A percentile compares a stretch with the other conserved stretches of the same genome.
phyloP scores from a whole-genome alignment of 1,140 invertebrate genomes.

The Trigoniulus corallinus region DNA sequence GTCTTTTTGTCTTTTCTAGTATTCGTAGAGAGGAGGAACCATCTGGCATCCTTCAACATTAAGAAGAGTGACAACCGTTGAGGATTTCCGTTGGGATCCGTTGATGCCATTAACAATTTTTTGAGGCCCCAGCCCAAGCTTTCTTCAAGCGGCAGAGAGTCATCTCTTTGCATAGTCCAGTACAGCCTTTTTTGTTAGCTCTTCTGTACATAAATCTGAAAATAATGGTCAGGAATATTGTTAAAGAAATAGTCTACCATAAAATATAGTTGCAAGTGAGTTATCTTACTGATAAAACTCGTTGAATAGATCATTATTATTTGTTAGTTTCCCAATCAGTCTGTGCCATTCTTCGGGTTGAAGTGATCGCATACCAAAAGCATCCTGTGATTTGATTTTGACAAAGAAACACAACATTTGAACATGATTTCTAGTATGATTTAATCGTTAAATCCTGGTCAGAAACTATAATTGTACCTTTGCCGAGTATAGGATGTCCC shows the following conservation, averaged over 20 bases:
- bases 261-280: not conserved
- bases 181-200: not conserved
- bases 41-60: no score
- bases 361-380: conserved; percentile 62
- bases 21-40: no score
- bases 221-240: not conserved
- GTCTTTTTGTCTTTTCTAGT: no score
- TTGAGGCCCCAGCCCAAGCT: not conserved
- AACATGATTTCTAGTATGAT: not conserved
- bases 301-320: conserved; percentile 68
- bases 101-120: conserved; percentile 1
- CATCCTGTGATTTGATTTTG: conserved; percentile 30
- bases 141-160: not conserved
- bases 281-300: conserved; percentile 63
- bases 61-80: no score
- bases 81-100: no score
- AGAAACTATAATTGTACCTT: conserved; percentile 3
- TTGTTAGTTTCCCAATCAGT: conserved; percentile 61
- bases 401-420: not conserved
- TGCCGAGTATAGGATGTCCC: conserved; percentile 74
- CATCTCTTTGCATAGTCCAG: not conserved
- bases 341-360: conserved; percentile 71
- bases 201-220: not conserved
- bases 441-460: no score
- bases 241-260: not conserved